Evolutionary conservation across 2,113 vertebrate genomes (phyloP), one percentile per base, ranked within the genome.

Genomic region (Boulengeromyrus knoepffleri): DNA sequence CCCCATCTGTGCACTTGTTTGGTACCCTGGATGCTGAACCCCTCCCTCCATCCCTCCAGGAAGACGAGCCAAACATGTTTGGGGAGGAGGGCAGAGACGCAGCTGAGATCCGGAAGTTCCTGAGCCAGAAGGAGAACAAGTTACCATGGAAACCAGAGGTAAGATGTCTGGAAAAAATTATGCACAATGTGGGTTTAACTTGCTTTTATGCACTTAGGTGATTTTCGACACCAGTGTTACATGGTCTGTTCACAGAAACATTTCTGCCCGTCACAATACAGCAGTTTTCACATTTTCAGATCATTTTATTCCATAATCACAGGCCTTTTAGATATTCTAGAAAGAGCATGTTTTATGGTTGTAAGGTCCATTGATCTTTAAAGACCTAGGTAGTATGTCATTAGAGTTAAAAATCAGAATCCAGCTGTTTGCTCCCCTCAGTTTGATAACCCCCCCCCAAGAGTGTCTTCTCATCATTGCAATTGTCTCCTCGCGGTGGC

Each of bases 61-160:
- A 70, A 27, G 89, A 92, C 13, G 92, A 91, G 58, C 90, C 62
- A 7, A 13, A 85, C 85, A 84, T 89, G 50, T 91, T 74, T 89
- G 92, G 47, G 77, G 91, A 92, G 85, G 89, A 88, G 74, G 89
- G 84, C 62, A 89, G 47, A 88, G 89, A 91, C 89, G 87, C 87
- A 1, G 24, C 86, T 89, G 91, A 93, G 70, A 90, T 92, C 88
- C 89, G 83, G 66, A 91, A 92, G 88, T 91, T 92, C 89, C 93
- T 94, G 45, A 90, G 49, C 70, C 92, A 93, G 87, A 93, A 92
- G 90, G 90, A 92, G 91, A 90, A 91, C 56, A 91, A 88, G 80
- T 92, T 93, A 90, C 92, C 92, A 91, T 94, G 93, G 93, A 94
- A 93, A 93, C 92, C 92, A 50, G 93, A 93, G 93, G 93, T 94